phyloP scores from a whole-genome alignment of 30 jellyfish, hydroid and myxozoan genomes.

The Turritopsis dohrnii region DNA sequence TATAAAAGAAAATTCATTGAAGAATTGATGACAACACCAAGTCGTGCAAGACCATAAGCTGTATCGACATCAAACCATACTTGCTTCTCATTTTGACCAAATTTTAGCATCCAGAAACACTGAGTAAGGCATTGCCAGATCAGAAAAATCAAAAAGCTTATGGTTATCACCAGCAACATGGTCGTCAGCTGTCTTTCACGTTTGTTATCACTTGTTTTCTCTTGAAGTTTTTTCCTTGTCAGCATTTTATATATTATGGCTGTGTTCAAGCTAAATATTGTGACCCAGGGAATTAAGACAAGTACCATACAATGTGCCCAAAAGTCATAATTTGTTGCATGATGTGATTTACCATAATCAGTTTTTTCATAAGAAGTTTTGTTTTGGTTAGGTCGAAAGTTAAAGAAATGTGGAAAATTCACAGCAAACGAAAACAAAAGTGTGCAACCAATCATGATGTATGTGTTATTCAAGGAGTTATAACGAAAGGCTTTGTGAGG shows the following conservation, averaged over 20 bases:
- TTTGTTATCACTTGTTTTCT: background rate
- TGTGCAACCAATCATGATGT: constrained; percentile 41
- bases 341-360: constrained; percentile 40
- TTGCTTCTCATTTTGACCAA: background rate
- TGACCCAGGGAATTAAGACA: constrained; percentile 75
- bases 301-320: constrained; percentile 85
- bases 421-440: constrained; percentile 45
- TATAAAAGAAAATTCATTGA: constrained; percentile 61
- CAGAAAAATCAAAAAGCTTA: constrained; percentile 56
- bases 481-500: constrained; percentile 44
- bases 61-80: constrained; percentile 40
- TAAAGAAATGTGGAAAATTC: constrained; percentile 75
- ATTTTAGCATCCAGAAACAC: constrained; percentile 66
- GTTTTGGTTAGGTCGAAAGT: constrained; percentile 34
- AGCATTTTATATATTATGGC: constrained; percentile 33
- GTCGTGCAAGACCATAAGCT: constrained; percentile 59
- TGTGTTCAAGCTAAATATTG: constrained; percentile 52
- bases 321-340: constrained; percentile 58
- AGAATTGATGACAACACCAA: constrained; percentile 77
- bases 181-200: constrained; percentile 68
- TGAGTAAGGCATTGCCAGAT: constrained; percentile 92
- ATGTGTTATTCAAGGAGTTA: constrained; percentile 41
- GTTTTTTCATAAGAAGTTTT: constrained; percentile 16
- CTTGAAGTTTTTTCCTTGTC: background rate
- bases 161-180: constrained; percentile 54